Conservation (phyloP, 2,888 invertebrate genomes). For the Campoletis raptor region DNA sequence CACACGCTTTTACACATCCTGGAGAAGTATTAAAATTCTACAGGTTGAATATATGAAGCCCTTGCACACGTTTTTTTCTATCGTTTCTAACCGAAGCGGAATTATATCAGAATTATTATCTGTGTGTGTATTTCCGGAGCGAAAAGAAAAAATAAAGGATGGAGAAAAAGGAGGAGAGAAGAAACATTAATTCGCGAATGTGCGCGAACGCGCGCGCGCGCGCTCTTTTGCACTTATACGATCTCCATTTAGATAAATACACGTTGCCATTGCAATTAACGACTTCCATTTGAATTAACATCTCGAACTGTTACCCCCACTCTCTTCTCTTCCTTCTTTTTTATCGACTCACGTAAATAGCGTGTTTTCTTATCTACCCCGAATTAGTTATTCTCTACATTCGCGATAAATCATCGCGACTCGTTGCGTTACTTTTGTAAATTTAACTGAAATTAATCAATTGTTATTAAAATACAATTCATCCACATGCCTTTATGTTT, state of each 20-base stretch:
- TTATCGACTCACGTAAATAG: constrained; percentile 25
- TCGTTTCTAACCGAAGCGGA: constrained; percentile 52
- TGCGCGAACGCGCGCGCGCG: constrained; percentile 55
- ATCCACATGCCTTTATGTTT: not conserved
- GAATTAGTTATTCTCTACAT: constrained; percentile 41
- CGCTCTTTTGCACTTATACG: constrained; percentile 67
- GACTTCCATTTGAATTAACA: constrained; percentile 71
- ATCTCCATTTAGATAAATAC: constrained; percentile 72
- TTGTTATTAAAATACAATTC: constrained; percentile 17
- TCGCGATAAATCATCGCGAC: constrained; percentile 48
- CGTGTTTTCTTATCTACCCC: constrained; percentile 52
- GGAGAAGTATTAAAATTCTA: constrained; percentile 11
- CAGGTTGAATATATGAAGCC: not conserved
- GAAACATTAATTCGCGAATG: constrained; percentile 64
- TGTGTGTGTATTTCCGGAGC: constrained; percentile 59
- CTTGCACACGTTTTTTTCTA: constrained; percentile 43
- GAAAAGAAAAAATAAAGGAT: constrained; percentile 50
- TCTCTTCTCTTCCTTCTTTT: constrained; percentile 7
- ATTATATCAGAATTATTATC: constrained; percentile 71
- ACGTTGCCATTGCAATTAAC: constrained; percentile 70
- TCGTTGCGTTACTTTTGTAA: constrained; percentile 20
- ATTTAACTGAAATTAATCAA: constrained; percentile 27
- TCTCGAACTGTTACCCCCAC: constrained; percentile 44
- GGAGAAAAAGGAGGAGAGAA: constrained; percentile 23
- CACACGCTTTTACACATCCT: constrained; percentile 52